Base-by-base conservation (phyloP, 2,113 vertebrate species). In the Nibea albiflora region DNA sequence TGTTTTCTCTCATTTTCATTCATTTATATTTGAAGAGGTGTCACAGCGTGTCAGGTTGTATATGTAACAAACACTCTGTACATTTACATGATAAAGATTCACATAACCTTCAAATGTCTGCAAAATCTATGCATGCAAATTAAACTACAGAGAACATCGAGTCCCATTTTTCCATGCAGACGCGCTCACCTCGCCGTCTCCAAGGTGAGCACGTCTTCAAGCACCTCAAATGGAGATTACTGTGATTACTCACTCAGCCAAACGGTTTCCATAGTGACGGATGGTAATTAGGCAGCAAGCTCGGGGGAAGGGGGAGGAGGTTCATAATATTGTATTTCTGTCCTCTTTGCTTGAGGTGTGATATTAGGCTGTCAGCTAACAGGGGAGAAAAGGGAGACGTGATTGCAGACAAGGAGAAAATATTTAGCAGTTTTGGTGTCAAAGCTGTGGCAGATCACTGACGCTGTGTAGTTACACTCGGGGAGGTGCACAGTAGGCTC, bases 241-340 rank as follows among this genome's bases (percentile, higher is more conserved):
- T 93, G 93, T 92, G 90, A 93, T 94, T 92, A 93, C 91, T 93
- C 90, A 83, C 89, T 92, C 90, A 93, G 87, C 88, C 88, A 87
- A 85, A 84, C 50, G 42, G 93, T 94, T 92, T 88, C 92, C 93
- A 94, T 93, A 70, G 92, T 35, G 85, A 93, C 88, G 46, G 50
- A 78, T 77, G 87, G 85, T 93, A 94, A 91, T 94, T 91, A 93
- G 85, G 78, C 86, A 86, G 88, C 58, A 54, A 73, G 87, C 84
- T 78, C 47, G 24, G 81, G 81, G 65, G 20, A 35, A 15, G n/a
- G 53, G 67, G 63, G 83, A 58, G 84, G 85, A 49, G 86, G 81
- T 50, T 89, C 75, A 85, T 90, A 88, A 89, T 90, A 86, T 90
- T 88, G 86, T 90, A 88, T 91, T 92, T 90, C 85, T 91, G 88